These are phyloP conservation scores for Heteromurus nitidus DNA, from an alignment of 2,888 invertebrate genomes.

Conservation along the genomic window DNA sequence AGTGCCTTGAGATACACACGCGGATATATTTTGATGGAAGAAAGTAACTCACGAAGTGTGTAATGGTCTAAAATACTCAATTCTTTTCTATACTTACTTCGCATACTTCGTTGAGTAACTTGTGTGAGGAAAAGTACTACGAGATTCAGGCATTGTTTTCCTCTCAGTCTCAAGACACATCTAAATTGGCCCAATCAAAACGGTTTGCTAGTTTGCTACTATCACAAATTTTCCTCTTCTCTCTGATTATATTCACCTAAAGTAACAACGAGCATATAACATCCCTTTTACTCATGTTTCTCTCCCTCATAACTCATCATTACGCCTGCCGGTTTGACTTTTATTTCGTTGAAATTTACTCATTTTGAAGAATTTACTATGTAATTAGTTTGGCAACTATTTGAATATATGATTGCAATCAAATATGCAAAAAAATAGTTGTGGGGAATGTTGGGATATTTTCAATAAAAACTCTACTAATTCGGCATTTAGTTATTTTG, in stretches of 20 bases:
- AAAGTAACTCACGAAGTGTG: not conserved
- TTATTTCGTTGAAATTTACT: constrained; percentile 43
- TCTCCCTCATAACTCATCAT: constrained; percentile 37
- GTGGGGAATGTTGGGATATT: not conserved
- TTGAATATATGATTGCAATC: constrained; percentile 59
- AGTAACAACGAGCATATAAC: no score
- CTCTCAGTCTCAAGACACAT: no score
- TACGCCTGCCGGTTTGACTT: constrained; percentile 40
- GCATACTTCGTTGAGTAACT: not conserved
- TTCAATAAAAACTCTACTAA: constrained; percentile 45
- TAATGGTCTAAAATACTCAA: not conserved
- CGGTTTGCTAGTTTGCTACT: not conserved
- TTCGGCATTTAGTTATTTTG: constrained; percentile 27
- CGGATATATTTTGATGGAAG: not conserved
- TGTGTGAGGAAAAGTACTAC: no score
- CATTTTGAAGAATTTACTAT: constrained; percentile 33
- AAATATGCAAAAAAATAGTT: constrained; percentile 39
- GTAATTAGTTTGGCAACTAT: constrained; percentile 54
- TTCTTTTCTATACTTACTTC: constrained; percentile 22
- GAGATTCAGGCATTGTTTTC: no score
- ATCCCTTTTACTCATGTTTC: no score
- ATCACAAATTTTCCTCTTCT: no score
- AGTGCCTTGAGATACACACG: not conserved
- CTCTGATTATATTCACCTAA: no score
- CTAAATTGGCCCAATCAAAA: constrained; percentile 35